Evolutionary conservation across 2,888 invertebrate genomes (phyloP).

Genomic region (Zaprionus lineosus): DNA sequence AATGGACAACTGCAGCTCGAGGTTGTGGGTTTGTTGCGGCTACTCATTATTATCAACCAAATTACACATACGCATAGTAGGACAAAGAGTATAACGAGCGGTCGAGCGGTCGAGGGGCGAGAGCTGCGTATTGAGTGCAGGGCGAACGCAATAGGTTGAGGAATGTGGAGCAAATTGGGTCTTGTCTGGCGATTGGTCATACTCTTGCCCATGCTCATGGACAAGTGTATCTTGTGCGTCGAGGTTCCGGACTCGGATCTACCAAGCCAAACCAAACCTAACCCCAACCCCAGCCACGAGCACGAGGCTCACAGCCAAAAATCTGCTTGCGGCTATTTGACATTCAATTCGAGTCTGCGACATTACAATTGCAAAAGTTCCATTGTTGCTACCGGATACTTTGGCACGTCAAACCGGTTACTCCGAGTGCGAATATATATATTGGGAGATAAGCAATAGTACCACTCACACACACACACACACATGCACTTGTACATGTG

Average conservation of each 20-base stretch:
- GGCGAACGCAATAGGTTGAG: conserved; percentile 41
- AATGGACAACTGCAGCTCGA: conserved; percentile 46
- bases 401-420: conserved; percentile 57
- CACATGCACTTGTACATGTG: background rate
- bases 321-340: conserved; percentile 56
- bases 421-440: conserved; percentile 22
- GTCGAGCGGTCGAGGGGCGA: conserved; percentile 11
- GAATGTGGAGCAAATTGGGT: conserved; percentile 72
- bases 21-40: conserved; percentile 34
- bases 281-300: too few species aligned
- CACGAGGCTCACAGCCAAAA: conserved; percentile 7
- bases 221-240: conserved; percentile 17
- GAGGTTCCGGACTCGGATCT: conserved; percentile 54
- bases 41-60: conserved; percentile 35
- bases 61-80: conserved; percentile 23
- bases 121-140: conserved; percentile 21
- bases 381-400: conserved; percentile 77
- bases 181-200: conserved; percentile 63
- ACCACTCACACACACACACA: conserved; percentile 8
- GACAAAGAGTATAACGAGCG: conserved; percentile 47
- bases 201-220: conserved; percentile 42
- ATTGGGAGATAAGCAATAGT: conserved; percentile 7
- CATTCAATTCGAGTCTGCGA: conserved; percentile 74
- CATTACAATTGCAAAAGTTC: conserved; percentile 69
- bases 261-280: conserved; percentile 12